Conservation (phyloP, 37 sponge, comb jelly and placozoan genomes). For the Beroe forskalii region DNA sequence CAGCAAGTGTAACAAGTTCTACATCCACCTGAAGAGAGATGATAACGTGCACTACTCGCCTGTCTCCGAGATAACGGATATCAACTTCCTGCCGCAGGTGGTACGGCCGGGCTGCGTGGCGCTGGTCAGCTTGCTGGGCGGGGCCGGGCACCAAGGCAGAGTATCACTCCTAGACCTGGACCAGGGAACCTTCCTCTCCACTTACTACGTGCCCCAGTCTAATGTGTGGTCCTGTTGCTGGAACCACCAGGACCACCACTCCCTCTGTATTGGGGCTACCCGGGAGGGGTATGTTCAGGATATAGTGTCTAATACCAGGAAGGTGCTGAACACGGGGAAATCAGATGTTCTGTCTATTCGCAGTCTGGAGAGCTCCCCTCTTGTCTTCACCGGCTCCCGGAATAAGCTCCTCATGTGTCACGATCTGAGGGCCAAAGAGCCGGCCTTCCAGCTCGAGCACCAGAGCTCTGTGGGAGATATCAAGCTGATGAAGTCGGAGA, state of each 20-base stretch:
- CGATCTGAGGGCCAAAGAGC: neutral
- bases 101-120: neutral
- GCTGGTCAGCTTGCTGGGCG: conserved; percentile 2
- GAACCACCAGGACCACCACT: conserved; percentile 5
- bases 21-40: conserved; percentile 15
- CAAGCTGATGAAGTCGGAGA: neutral
- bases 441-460: conserved; percentile 11
- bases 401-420: conserved; percentile 13
- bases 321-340: neutral
- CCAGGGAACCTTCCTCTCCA: neutral
- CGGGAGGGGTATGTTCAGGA: conserved; percentile 20
- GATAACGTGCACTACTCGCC: conserved; percentile 16
- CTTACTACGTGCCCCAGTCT: neutral
- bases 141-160: conserved; percentile 28
- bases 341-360: conserved; percentile 21
- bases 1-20: conserved; percentile 22
- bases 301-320: conserved; percentile 16
- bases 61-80: conserved; percentile 20
- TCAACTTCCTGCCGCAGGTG: neutral
- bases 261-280: conserved; percentile 23
- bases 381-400: conserved; percentile 23
- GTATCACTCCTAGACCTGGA: conserved; percentile 18
- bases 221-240: conserved; percentile 11
- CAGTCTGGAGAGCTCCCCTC: neutral
- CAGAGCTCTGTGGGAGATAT: conserved; percentile 15